phyloP scores from a whole-genome alignment of 2,797 vertebrate genomes.

The Falco naumanni region DNA sequence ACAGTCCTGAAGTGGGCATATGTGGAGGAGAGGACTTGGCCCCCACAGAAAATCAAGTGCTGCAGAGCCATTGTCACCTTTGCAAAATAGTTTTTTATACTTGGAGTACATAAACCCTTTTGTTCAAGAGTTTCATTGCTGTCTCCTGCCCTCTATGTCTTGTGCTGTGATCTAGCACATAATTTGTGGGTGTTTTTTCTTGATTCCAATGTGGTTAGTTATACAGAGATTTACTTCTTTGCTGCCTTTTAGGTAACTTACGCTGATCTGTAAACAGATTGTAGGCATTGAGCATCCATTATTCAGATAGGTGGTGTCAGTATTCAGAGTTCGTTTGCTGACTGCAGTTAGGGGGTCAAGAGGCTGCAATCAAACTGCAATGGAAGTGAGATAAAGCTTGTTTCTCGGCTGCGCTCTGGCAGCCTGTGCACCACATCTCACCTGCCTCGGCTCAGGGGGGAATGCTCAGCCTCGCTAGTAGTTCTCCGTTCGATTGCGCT shows the following conservation, averaged over 20 bases:
- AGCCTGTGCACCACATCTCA: not conserved
- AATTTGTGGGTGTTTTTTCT: not conserved
- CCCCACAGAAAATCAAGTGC: not conserved
- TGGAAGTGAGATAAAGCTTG: constrained; percentile 12
- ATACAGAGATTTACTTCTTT: not conserved
- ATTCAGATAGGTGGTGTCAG: constrained; percentile 19
- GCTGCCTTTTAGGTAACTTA: not conserved
- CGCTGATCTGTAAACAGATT: not conserved
- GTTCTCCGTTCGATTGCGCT: not conserved
- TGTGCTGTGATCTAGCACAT: not conserved
- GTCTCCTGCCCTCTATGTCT: not conserved
- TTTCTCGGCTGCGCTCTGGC: not conserved
- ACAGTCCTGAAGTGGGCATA: not conserved
- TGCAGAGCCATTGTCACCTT: not conserved
- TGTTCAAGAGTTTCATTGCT: not conserved
- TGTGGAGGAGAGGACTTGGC: not conserved
- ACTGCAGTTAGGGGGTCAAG: not conserved
- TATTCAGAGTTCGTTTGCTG: not conserved
- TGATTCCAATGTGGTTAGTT: not conserved
- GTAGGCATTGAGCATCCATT: not conserved
- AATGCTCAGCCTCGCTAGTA: not conserved
- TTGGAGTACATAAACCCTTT: not conserved
- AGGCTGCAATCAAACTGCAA: not conserved
- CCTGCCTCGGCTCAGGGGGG: not conserved
- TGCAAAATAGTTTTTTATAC: not conserved